Base-by-base conservation (phyloP, 1,140 invertebrate species). In the Dendrolimus punctatus region DNA sequence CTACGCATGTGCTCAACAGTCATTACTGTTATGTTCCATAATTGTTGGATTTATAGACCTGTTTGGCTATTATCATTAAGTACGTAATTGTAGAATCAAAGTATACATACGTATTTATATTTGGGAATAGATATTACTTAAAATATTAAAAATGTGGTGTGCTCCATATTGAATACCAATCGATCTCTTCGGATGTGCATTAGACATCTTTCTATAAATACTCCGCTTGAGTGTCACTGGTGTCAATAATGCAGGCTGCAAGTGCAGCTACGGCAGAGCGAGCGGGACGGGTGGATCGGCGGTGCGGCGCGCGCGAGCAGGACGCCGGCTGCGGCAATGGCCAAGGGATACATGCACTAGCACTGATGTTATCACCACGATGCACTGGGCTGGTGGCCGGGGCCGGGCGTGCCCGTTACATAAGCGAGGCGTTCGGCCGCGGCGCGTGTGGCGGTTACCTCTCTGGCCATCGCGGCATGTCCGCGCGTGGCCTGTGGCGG, bases 391-490 rank as follows among this genome's bases (percentile, higher is more conserved):
- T 50, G 49, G 56, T 41, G 55, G 53, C 51, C 55, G 57, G 58
- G 47, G 41, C 57, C 71, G 66, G 56, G 66, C 51, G 62, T 46
- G 49, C 59, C 58, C 62, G 75, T 75, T 76, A 74, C 66, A 72
- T 71, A 71, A 73, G 63, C 48, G 63, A 23, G 23, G 23, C 23
- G 23, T 23, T 23, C 23, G 60, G 50, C 53, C 59, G 73, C 62
- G 67, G 65, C 66, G 73, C 58, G 46, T 45, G 50, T 55, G 61
- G 46, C 66, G 65, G 76, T 84, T 86, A 87, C 84, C 85, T 87
- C 85, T 87, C 83, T 87, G 81, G 85, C 85, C 85, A 87, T 87
- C 83, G 84, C 85, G 83, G 82, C 85, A 85, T 86, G 85, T 84
- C 81, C 81, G 81, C 82, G 80, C 80, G 80, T 80, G 82, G 81